Percentiles rank a stretch among this genome's conserved stretches.
Conservation (phyloP, 2,888 invertebrate species). For the Xylophagus ater region DNA sequence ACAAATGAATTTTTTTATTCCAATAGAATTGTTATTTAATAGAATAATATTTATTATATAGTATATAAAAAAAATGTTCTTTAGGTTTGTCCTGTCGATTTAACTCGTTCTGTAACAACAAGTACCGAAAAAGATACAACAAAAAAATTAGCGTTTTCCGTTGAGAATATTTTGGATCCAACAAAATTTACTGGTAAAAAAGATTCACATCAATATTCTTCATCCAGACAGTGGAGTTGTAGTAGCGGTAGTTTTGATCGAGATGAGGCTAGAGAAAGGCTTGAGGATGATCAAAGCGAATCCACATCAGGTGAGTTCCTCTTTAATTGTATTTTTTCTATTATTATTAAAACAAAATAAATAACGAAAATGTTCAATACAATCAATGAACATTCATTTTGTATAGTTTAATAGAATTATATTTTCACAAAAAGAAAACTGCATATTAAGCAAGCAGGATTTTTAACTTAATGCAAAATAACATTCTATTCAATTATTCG, state of each 20-base stretch:
- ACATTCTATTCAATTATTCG: too few species aligned
- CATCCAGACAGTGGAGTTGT: conserved; percentile 40
- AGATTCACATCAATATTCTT: conserved; percentile 22
- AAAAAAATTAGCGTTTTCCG: conserved; percentile 68
- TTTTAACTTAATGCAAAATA: conserved; percentile 14
- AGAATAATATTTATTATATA: too few species aligned
- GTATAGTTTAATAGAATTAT: too few species aligned
- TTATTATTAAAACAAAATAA: background rate
- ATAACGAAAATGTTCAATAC: background rate
- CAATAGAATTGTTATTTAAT: too few species aligned
- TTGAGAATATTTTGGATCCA: conserved; percentile 83
- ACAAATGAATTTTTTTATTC: too few species aligned
- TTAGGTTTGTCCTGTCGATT: conserved; percentile 38
- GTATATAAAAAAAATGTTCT: too few species aligned
- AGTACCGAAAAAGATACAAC: conserved; percentile 36
- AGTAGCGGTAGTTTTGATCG: conserved; percentile 36
- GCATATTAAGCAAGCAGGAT: conserved; percentile 13
- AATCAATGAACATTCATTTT: too few species aligned
- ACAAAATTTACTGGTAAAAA: conserved; percentile 74
- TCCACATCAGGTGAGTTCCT: conserved; percentile 47
- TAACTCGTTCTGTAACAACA: conserved; percentile 35
- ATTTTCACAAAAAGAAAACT: conserved; percentile 9
- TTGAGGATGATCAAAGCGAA: conserved; percentile 38
- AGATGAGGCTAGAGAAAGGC: conserved; percentile 36
- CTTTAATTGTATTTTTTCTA: background rate